Conservation (phyloP, 2,113 vertebrate genomes). For the Promerops cafer region DNA sequence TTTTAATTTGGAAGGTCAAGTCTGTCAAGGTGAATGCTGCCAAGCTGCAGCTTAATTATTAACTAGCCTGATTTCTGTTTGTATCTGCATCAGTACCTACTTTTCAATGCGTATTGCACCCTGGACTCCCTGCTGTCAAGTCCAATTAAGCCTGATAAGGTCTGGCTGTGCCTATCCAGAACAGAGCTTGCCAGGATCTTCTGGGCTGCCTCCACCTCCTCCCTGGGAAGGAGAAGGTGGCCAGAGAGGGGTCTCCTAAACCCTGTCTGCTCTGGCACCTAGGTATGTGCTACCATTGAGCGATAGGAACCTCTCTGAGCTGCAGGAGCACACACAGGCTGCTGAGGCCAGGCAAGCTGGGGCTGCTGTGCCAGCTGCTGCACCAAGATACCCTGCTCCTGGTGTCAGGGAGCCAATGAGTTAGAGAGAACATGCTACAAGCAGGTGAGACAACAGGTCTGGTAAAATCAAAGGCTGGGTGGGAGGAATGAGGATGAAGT, state of each 20-base stretch:
- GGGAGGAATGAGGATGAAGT: background rate
- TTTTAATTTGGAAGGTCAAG: slow-evolving; percentile 45
- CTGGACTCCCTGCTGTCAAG: slow-evolving; percentile 38
- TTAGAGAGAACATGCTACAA: background rate
- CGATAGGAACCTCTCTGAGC: background rate
- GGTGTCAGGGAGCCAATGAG: accelerated
- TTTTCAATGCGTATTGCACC: slow-evolving; percentile 21
- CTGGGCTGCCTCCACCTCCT: background rate
- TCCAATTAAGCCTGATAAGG: slow-evolving; percentile 55
- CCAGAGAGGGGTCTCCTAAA: background rate
- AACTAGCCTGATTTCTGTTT: slow-evolving; percentile 56
- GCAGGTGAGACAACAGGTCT: background rate
- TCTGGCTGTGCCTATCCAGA: slow-evolving; percentile 1
- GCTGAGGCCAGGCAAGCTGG: background rate
- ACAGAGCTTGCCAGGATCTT: background rate
- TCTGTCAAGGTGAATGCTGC: slow-evolving; percentile 55
- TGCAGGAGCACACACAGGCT: background rate
- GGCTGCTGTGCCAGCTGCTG: background rate
- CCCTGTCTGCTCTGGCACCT: background rate
- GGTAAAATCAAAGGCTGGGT: background rate
- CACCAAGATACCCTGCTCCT: background rate
- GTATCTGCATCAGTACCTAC: slow-evolving; percentile 40
- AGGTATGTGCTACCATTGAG: background rate
- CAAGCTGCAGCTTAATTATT: slow-evolving; percentile 58
- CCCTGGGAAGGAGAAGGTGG: background rate